Evolutionary conservation across 2,113 vertebrate genomes (phyloP).

Genomic region (Seriola aureovittata): DNA sequence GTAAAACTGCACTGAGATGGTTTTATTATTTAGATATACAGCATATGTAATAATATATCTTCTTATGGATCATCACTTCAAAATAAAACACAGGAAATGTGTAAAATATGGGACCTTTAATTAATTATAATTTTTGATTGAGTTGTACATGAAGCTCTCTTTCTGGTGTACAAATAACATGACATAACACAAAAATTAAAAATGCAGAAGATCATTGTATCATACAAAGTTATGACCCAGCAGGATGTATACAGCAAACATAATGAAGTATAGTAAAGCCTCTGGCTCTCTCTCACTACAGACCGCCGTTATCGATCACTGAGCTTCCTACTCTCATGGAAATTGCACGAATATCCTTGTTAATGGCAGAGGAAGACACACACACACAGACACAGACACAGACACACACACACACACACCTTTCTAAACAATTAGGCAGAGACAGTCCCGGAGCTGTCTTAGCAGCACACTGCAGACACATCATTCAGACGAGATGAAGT

Average conservation of each 20-base stretch:
- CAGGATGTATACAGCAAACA: neutral
- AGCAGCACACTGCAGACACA: neutral
- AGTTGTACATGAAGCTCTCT: neutral
- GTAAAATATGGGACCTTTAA: no score
- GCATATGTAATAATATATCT: no score
- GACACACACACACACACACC: neutral
- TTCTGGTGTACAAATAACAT: neutral
- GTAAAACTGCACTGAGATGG: no score
- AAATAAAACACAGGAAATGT: no score
- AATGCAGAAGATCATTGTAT: neutral
- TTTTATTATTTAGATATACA: no score
- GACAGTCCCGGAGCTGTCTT: neutral
- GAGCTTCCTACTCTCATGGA: neutral
- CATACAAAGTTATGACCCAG: neutral
- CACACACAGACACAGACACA: neutral
- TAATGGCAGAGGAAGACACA: neutral
- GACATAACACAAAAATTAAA: neutral
- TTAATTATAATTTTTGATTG: no score
- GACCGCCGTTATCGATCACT: neutral
- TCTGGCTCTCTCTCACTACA: neutral
- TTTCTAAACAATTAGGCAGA: constrained; percentile 10
- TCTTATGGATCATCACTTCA: no score
- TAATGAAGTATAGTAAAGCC: neutral
- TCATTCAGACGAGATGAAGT: constrained; percentile 28
- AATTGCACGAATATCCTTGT: neutral